phyloP scores from a whole-genome alignment of 2,888 invertebrate genomes.

The Andrena camellia region DNA sequence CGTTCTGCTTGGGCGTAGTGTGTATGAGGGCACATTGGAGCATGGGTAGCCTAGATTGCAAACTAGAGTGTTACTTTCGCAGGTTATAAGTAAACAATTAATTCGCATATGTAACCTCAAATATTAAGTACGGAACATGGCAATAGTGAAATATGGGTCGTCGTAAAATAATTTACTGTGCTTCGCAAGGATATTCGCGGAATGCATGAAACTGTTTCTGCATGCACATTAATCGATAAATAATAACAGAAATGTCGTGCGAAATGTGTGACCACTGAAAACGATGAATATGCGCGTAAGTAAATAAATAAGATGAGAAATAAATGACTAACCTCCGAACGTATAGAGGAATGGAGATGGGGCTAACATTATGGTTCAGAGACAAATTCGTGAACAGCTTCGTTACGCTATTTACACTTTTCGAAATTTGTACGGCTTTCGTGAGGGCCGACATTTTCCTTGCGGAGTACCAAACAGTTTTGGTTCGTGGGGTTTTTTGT shows the following conservation, averaged over 20 bases:
- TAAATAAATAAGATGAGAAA: neutral
- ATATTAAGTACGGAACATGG: neutral
- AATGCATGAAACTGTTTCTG: too few relatives aligned
- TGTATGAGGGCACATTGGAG: conserved; percentile 66
- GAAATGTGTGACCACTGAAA: neutral
- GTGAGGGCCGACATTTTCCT: conserved; percentile 76
- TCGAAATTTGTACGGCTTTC: conserved; percentile 70
- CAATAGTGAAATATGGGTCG: neutral
- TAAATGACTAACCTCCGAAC: conserved; percentile 53
- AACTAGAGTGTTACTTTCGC: neutral
- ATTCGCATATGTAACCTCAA: neutral
- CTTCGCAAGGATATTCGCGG: neutral
- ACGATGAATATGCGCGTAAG: neutral
- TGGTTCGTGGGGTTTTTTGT: neutral
- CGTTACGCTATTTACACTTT: conserved; percentile 72
- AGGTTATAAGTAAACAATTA: neutral
- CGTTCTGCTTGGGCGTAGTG: conserved; percentile 84
- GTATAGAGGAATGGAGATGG: conserved; percentile 3
- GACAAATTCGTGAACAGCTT: conserved; percentile 76
- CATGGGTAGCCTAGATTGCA: conserved; percentile 41
- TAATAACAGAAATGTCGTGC: neutral
- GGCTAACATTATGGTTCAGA: conserved; percentile 28
- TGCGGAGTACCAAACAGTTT: too few relatives aligned
- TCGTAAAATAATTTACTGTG: neutral
- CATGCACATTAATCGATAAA: neutral